phyloP scores from a whole-genome alignment of 2,888 invertebrate species.

The Coleophora deauratella region DNA sequence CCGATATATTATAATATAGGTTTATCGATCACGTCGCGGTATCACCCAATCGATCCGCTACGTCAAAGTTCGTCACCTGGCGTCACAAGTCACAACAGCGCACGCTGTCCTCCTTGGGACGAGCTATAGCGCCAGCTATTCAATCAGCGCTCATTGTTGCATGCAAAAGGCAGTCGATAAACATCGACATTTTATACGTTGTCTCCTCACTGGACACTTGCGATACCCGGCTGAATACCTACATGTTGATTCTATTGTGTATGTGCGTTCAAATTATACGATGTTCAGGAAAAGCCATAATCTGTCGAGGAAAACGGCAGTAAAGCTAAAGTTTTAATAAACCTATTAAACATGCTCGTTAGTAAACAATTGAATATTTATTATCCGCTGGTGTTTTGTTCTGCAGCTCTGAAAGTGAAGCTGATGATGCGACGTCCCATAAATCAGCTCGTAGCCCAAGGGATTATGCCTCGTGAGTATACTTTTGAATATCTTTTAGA shows the following conservation, averaged over 20 bases:
- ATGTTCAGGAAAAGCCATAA: background rate
- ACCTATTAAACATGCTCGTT: background rate
- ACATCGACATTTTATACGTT: slow-evolving; percentile 21
- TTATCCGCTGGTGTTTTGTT: slow-evolving; percentile 2
- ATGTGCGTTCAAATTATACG: background rate
- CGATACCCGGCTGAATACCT: background rate
- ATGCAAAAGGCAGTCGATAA: slow-evolving; percentile 38
- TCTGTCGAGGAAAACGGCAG: too few relatives aligned
- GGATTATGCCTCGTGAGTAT: slow-evolving; percentile 98
- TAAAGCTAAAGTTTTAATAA: too few relatives aligned
- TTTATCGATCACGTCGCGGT: slow-evolving; percentile 44
- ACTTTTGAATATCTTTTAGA: slow-evolving; percentile 1
- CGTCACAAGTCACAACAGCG: slow-evolving; percentile 51
- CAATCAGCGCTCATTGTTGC: slow-evolving; percentile 47
- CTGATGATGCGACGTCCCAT: slow-evolving; percentile 95
- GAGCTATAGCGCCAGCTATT: slow-evolving; percentile 26
- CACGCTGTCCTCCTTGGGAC: slow-evolving; percentile 26
- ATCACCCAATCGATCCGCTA: slow-evolving; percentile 30
- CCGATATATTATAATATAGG: slow-evolving; percentile 43
- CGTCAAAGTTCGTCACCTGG: slow-evolving; percentile 57
- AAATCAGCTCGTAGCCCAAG: slow-evolving; percentile 96
- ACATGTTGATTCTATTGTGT: background rate
- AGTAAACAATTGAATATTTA: slow-evolving; percentile 1
- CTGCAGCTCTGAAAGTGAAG: slow-evolving; percentile 97
- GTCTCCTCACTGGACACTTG: slow-evolving; percentile 13